Conservation (phyloP, 2,888 invertebrate genomes). For the Anodontia alba region DNA sequence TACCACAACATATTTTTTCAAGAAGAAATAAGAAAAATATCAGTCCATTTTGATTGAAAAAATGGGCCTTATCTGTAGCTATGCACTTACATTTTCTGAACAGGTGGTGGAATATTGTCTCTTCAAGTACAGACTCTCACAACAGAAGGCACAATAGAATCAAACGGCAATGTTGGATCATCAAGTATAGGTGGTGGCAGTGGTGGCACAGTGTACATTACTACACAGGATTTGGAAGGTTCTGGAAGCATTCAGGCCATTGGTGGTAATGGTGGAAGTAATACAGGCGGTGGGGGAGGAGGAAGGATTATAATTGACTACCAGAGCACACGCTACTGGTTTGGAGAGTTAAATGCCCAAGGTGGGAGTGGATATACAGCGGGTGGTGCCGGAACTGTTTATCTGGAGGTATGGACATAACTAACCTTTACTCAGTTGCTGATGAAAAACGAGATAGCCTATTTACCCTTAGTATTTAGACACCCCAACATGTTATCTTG, state of each 20-base stretch:
- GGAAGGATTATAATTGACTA: constrained; percentile 71
- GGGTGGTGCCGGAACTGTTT: constrained; percentile 75
- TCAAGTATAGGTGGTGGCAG: constrained; percentile 66
- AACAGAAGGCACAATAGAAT: constrained; percentile 68
- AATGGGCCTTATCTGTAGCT: too few relatives aligned
- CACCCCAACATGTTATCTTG: too few relatives aligned
- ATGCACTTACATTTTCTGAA: background rate
- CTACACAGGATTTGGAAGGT: constrained; percentile 65
- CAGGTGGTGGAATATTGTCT: constrained; percentile 72
- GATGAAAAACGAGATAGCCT: too few relatives aligned
- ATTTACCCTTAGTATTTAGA: too few relatives aligned
- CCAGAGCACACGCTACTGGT: constrained; percentile 66
- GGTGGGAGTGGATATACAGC: constrained; percentile 61
- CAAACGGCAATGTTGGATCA: constrained; percentile 60
- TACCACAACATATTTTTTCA: too few relatives aligned
- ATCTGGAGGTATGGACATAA: constrained; percentile 62
- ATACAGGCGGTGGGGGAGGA: constrained; percentile 69
- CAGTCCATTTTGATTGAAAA: too few relatives aligned
- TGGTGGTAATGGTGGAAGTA: constrained; percentile 64
- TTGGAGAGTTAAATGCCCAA: constrained; percentile 63
- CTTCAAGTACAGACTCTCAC: constrained; percentile 51
- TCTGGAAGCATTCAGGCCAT: constrained; percentile 68
- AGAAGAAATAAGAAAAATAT: too few relatives aligned
- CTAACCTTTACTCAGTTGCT: too few relatives aligned
- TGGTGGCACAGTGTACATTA: constrained; percentile 69